phyloP scores from a whole-genome alignment of 2,888 invertebrate genomes.

The Uloborus plumipes region DNA sequence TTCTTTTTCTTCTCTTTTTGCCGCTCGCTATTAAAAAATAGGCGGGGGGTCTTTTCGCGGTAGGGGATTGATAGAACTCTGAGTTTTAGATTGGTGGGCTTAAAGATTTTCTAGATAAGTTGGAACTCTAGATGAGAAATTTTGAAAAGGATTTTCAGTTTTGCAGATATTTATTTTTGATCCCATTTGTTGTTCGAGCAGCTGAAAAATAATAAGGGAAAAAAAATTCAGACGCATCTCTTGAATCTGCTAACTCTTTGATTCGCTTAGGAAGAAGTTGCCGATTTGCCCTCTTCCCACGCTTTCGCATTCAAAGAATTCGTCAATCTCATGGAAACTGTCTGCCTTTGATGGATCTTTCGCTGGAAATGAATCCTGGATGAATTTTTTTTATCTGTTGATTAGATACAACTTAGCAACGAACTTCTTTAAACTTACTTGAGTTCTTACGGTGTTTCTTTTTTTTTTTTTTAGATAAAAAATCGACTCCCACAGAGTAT shows the following conservation, averaged over 20 bases:
- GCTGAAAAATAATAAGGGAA: constrained; percentile 1
- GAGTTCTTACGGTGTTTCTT: too few species aligned
- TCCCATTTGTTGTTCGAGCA: constrained; percentile 5
- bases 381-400: too few species aligned
- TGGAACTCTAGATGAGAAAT: background rate
- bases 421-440: too few species aligned
- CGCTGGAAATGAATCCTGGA: too few species aligned
- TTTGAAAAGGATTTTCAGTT: constrained; percentile 25
- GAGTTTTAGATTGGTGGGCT: constrained; percentile 10
- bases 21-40: constrained; percentile 14
- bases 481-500: too few species aligned
- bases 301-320: constrained; percentile 34
- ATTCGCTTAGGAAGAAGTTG: constrained; percentile 21
- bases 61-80: background rate
- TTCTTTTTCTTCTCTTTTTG: constrained; percentile 9
- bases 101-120: constrained; percentile 22
- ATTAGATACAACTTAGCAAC: too few species aligned
- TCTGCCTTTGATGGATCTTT: constrained; percentile 43
- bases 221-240: constrained; percentile 12
- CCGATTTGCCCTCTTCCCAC: constrained; percentile 8
- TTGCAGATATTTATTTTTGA: constrained; percentile 5
- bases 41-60: background rate
- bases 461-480: too few species aligned
- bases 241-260: constrained; percentile 8
- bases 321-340: constrained; percentile 32